Conservation (phyloP, 2,797 vertebrate genomes). For the Knipowitschia caucasica region DNA sequence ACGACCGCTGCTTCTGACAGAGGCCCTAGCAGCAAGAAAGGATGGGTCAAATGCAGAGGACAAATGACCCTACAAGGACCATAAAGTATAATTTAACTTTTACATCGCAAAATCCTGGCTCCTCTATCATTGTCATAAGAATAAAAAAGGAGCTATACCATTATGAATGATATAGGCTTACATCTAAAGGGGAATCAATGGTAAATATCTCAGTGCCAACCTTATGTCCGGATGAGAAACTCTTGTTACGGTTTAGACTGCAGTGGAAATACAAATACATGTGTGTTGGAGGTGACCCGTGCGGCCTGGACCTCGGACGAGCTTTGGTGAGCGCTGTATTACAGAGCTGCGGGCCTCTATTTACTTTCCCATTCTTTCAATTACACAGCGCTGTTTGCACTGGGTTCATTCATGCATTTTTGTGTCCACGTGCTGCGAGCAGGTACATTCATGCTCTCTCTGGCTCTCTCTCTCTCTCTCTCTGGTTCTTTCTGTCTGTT, state of each 20-base stretch:
- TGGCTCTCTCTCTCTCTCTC: constrained; percentile 8
- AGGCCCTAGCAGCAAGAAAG: no score
- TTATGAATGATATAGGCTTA: no score
- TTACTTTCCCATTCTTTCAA: constrained; percentile 7
- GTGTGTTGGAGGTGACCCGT: neutral
- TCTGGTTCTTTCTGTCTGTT: neutral
- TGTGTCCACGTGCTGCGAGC: constrained; percentile 23
- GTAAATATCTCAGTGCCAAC: constrained; percentile 1
- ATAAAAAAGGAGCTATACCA: no score
- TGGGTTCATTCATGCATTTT: constrained; percentile 24
- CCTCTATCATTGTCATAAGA: no score
- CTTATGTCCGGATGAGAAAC: no score
- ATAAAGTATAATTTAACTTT: no score
- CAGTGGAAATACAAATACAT: neutral
- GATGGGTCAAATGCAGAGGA: no score
- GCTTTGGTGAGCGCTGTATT: neutral
- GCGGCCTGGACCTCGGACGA: neutral
- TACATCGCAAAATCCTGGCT: no score
- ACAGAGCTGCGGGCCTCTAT: neutral
- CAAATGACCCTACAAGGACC: no score
- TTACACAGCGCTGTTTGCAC: constrained; percentile 33
- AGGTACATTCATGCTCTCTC: constrained; percentile 36
- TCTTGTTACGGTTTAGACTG: neutral
- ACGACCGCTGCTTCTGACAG: no score
- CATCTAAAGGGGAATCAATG: no score